Percentiles rank a stretch among this genome's conserved stretches.
Evolutionary conservation across 1,140 invertebrate species (phyloP).

Genomic region (Drosophila equinoxialis): DNA sequence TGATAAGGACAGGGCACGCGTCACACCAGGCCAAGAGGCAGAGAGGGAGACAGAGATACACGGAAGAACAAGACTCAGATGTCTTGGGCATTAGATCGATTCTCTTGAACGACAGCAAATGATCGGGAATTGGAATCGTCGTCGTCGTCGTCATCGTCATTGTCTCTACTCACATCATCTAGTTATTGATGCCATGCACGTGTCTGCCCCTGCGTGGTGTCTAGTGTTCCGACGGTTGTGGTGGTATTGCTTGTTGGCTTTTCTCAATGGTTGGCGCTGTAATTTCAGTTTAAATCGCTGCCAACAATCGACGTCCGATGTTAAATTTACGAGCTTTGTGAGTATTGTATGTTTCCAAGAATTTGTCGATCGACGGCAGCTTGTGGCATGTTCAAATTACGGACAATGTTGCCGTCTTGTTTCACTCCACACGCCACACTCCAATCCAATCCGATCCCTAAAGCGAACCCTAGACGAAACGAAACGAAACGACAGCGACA

Average conservation of each 20-base stretch:
- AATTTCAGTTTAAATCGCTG: conserved; percentile 71
- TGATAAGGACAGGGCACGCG: conserved; percentile 74
- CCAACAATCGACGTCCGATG: conserved; percentile 50
- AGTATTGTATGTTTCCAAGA: conserved; percentile 58
- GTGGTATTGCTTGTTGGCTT: conserved; percentile 41
- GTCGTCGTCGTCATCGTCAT: conserved; percentile 24
- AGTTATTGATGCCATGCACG: conserved; percentile 66
- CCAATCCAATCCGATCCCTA: background rate
- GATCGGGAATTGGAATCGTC: conserved; percentile 58
- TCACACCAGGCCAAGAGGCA: conserved; percentile 7
- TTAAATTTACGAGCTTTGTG: conserved; percentile 72
- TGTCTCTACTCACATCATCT: conserved; percentile 26
- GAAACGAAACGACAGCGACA: conserved; percentile 28
- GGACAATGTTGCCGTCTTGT: conserved; percentile 60
- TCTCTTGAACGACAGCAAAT: conserved; percentile 71
- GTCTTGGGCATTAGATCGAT: conserved; percentile 61
- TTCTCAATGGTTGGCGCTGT: conserved; percentile 63
- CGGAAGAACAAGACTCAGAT: conserved; percentile 70
- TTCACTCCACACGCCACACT: background rate
- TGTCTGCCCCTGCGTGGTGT: conserved; percentile 49
- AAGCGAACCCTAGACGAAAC: conserved; percentile 54
- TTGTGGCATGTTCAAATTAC: conserved; percentile 65
- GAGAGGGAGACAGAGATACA: conserved; percentile 49
- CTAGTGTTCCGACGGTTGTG: conserved; percentile 18
- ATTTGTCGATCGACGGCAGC: conserved; percentile 34